Conservation (phyloP, 2,113 vertebrate genomes). For the Sorex fumeus region DNA sequence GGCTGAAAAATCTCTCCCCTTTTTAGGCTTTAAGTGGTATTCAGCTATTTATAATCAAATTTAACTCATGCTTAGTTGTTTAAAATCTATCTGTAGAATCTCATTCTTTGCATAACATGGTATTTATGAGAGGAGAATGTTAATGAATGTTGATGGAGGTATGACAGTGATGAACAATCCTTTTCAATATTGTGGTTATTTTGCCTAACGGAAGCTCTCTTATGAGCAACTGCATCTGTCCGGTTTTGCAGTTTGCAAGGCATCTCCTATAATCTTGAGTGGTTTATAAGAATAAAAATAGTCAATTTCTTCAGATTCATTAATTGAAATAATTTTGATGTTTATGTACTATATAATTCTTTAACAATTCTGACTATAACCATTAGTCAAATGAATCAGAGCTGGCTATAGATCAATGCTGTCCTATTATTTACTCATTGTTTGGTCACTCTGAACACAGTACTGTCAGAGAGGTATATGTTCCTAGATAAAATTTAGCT, state of each 20-base stretch:
- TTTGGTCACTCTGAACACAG: background rate
- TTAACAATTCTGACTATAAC: background rate
- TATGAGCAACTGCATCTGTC: constrained; percentile 24
- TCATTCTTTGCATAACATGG: background rate
- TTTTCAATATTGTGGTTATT: constrained; percentile 59
- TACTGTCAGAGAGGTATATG: background rate
- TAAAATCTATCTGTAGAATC: constrained; percentile 22
- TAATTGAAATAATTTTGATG: constrained; percentile 29
- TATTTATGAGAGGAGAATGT: background rate
- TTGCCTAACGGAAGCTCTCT: background rate
- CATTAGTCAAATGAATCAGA: background rate
- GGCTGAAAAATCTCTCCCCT: background rate
- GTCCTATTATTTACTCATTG: background rate
- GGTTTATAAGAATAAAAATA: background rate
- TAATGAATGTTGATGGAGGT: background rate
- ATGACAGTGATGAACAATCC: background rate
- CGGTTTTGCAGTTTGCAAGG: constrained; percentile 40
- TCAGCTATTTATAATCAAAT: constrained; percentile 14
- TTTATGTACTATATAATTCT: constrained; percentile 26
- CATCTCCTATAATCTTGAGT: constrained; percentile 35
- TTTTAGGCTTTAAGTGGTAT: too few relatives aligned
- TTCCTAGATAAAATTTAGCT: background rate
- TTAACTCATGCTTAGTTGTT: constrained; percentile 47
- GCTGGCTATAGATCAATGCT: background rate
- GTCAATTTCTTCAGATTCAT: constrained; percentile 24